Evolutionary conservation across 2,888 invertebrate species (phyloP), one percentile per base, ranked within the genome.

Genomic region (Epinotia demarniana): DNA sequence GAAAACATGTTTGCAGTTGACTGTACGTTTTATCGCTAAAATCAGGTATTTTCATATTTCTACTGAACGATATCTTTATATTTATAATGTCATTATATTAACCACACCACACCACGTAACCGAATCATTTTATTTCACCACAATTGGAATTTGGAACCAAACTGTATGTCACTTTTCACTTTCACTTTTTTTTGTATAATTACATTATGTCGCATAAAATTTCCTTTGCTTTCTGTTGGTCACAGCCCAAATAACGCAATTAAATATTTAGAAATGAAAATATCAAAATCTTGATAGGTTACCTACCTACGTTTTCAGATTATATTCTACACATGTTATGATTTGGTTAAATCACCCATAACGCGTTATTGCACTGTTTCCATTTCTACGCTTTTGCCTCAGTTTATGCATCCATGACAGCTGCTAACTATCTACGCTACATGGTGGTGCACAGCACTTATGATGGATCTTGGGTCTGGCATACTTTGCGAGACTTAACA

Each of bases 341-440:
- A 39, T 39, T 39, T 39, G 9, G 39, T 39, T 39, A 39, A 13
- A 43, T 43, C 13, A 19, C 46, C 23, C 12, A 18, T 39, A 8
- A 27, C 23, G 23, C 11, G n/a, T 1, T 66, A 66, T 33, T 66
- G 19, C 57, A 57, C 57, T 58, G 57, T 18, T 57, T 43, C 57
- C 43, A 43, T 53, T 33, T 33, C 16, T 58, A 19, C 16, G 57
- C 68, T 43, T 43, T n/a, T 55, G 55, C 43, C 19, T 58, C 19
- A 68, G 23, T 4, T 68, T 27, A 49, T 27, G 27, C n/a, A 66
- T 66, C 61, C 13, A 53, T 53, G 53, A 53, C n/a, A n/a, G 53
- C 53, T n/a, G 53, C n/a, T n/a, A 53, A 53, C 6, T n/a, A 53
- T 53, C 53, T 53, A 53, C 53, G 53, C 53, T n/a, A 53, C 6